Base-by-base conservation (phyloP, 2,888 invertebrate genomes). In the Mesochorus sp. region DNA sequence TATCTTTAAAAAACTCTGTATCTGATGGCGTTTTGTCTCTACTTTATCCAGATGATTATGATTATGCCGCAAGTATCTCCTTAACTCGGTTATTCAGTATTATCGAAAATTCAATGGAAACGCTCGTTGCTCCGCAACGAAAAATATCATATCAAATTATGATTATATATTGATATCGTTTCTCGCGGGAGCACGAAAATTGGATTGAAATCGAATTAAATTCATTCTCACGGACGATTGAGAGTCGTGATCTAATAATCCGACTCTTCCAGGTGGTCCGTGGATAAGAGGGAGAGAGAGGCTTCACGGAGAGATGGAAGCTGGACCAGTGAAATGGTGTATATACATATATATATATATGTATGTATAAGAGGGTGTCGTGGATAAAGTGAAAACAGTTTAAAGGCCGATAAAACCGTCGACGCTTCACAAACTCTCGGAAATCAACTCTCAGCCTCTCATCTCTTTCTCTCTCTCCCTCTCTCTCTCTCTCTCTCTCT, bases 341-440 rank as follows among this genome's bases (percentile, higher is more conserved):
- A n/a, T n/a, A n/a, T n/a, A n/a, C 19, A 21, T 2, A 8, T 47
- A 26, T 51, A 24, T n/a, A n/a, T 62, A 14, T 39, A 26, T 51
- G 14, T 31, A 21, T 42, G 21, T 42, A 19, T 67, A 64, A 51
- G 64, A 51, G 73, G 78, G 62, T 49, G 68, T 80, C 72, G 83
- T 76, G 79, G 83, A 85, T 85, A 83, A 86, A 83, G 84, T 85
- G 86, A 86, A 86, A 88, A 88, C 86, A 86, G 85, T 87, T 84
- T 88, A 85, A 87, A 88, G 84, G 85, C 81, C 85, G 83, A 82
- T 86, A 88, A 87, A 89, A 74, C 84, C 80, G 84, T 88, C 86
- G 76, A 81, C 87, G 81, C 73, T 51, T 74, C 68, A 26, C 59
- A 59, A 80, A 74, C 71, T 73, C 73, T 76, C 70, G 64, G 76